phyloP scores from a whole-genome alignment of 2,797 vertebrate species.

The Micromesistius poutassou region DNA sequence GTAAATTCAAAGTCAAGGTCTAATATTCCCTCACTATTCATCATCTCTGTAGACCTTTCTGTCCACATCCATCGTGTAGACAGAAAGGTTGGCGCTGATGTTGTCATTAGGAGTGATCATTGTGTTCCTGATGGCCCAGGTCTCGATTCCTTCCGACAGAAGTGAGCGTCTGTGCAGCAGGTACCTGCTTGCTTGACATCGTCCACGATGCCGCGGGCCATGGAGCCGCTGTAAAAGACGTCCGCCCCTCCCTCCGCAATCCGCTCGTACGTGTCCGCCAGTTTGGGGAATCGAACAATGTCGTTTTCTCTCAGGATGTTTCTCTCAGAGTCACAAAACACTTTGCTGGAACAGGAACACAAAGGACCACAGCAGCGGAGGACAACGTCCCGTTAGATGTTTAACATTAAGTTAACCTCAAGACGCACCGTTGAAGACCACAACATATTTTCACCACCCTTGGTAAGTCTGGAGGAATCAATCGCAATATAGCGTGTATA shows the following conservation, averaged over 20 bases:
- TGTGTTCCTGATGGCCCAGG: not conserved
- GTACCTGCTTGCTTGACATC: slow-evolving; percentile 85
- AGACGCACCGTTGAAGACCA: too few species aligned
- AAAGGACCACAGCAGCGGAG: slow-evolving; percentile 17
- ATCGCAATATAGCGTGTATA: not conserved
- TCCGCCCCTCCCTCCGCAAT: slow-evolving; percentile 78
- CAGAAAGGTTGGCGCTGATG: not conserved
- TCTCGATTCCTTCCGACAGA: not conserved
- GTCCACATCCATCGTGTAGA: not conserved
- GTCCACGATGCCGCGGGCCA: slow-evolving; percentile 81
- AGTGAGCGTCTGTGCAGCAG: not conserved
- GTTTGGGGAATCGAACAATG: slow-evolving; percentile 69
- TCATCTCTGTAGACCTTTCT: too few species aligned
- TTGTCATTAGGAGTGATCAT: not conserved
- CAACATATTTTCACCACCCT: too few species aligned
- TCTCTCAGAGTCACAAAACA: slow-evolving; percentile 74
- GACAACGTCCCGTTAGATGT: not conserved
- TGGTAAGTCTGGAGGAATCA: not conserved
- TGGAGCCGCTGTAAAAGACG: slow-evolving; percentile 75
- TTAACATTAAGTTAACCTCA: too few species aligned
- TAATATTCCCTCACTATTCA: not conserved
- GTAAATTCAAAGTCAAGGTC: not conserved
- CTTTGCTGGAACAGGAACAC: slow-evolving; percentile 65
- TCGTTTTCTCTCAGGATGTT: slow-evolving; percentile 79
- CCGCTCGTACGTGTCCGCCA: slow-evolving; percentile 77